Base-by-base conservation (phyloP, 2,888 invertebrate genomes). In the Capitulum mitella region DNA sequence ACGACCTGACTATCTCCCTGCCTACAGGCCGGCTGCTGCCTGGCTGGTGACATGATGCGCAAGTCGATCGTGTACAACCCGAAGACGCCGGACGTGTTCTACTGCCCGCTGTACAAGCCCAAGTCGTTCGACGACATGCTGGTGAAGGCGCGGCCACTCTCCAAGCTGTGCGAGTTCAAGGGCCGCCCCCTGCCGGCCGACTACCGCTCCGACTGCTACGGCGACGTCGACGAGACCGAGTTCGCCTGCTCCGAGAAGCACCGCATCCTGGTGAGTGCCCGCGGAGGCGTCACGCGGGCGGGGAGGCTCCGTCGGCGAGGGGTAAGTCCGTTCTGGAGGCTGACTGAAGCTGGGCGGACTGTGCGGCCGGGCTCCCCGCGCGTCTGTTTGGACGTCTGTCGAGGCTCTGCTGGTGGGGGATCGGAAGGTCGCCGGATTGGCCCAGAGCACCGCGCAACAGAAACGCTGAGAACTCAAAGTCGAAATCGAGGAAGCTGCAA, bases 41-140 rank as follows among this genome's bases (percentile, higher is more conserved):
- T 76, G 29, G 89, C 88, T 58, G 91, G 90, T 80, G 92, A 92
- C 84, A 91, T 92, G 90, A 89, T 92, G 88, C 86, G 92, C 81
- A 92, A 92, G 85, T 91, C 91, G 79, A 92, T 92, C 82, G 92
- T 92, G 58, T 92, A 90, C 84, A 92, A 92, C 84, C 91, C 92
- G 84, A 91, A 92, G 84, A 92, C 92, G 0, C 92, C 92, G 16
- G 91, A 92, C 83, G 91, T 92, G 29, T 92, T 92, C 85, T 92
- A 92, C 85, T 92, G 92, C 84, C 92, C 92, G 0, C 90, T 91
- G 84, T 90, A 91, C 82, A 92, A 92, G 84, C 92, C 92, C n/a
- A 90, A 90, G 8, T 90, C 91, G 54, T 89, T 92, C 84, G 91
- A 91, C 82, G 92, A 92, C 85, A 87, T 92, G 85, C 90, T 91